Conservation (phyloP, 2,113 vertebrate genomes). For the Nesospiza acunhae region DNA sequence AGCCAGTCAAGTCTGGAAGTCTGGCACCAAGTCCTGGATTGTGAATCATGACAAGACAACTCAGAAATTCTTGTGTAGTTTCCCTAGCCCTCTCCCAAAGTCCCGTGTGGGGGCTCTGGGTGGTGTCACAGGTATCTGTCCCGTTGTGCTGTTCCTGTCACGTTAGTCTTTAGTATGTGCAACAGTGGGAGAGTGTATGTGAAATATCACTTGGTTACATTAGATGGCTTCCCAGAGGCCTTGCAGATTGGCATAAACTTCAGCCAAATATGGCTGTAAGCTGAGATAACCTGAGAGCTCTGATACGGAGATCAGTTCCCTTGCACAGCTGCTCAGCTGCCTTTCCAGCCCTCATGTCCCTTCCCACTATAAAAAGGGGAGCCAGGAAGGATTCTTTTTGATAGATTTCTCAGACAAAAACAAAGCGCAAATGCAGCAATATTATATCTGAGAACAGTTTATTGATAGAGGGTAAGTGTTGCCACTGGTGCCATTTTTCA, state of each 20-base stretch:
- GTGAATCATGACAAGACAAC: neutral
- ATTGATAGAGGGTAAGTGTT: neutral
- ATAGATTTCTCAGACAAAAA: neutral
- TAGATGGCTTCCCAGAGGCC: neutral
- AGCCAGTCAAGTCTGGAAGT: neutral
- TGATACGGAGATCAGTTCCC: neutral
- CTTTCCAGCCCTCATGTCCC: neutral
- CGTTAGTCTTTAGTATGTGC: fast-evolving
- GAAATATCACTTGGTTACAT: neutral
- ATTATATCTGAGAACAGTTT: neutral
- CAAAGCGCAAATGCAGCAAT: fast-evolving
- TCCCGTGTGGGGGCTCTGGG: neutral
- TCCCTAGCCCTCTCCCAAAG: neutral
- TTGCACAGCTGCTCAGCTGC: neutral
- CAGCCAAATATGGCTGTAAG: neutral
- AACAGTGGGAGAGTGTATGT: fast-evolving
- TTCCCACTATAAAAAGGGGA: neutral
- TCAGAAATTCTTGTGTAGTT: neutral
- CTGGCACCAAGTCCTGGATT: neutral
- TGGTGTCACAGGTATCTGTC: neutral
- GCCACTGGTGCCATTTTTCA: neutral
- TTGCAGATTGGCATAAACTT: neutral
- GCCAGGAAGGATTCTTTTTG: neutral
- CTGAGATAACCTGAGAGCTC: fast-evolving
- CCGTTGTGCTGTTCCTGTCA: neutral